Evolutionary conservation across 2,113 vertebrate species (phyloP), one percentile per base, ranked within the genome.

Genomic region (Aptenodytes patagonicus): DNA sequence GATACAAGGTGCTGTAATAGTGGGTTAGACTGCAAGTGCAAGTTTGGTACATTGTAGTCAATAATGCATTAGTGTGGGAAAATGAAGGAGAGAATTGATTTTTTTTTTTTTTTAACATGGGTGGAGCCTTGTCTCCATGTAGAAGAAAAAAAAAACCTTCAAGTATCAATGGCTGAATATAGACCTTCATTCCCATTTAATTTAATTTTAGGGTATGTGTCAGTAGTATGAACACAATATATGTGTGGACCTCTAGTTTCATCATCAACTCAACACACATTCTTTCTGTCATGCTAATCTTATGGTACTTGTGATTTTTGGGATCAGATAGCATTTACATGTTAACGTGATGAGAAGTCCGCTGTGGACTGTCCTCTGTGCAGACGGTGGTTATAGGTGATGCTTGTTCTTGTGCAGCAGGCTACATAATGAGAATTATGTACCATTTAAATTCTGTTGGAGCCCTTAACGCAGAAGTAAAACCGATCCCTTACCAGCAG

Each of bases 1-100:
- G 97, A 98, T 98, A 98, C 98, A 98, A 98, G 98, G 95, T 94
- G 95, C 98, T 92, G 95, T 98, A 98, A 98, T 99, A 98, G 95
- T 97, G 98, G 97, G 98, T 98, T 98, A 96, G 97, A 93, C 95
- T 98, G 83, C 96, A 92, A 98, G 93, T 97, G 97, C 97, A 97
- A 97, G 97, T 98, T 97, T 97, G 97, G 97, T 97, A 97, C 97
- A 89, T 92, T 97, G 92, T 97, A 96, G 93, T 98, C 98, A 97
- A 97, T 96, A 91, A 88, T 83, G 81, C 71, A 90, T 97, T 95
- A 95, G 94, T 80, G 80, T 96, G 92, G 83, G 90, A 94, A 96
- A 96, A 96, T 86, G 80, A 95, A 92, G 91, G 82, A 61, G 21
- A 32, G 62, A 83, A 86, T 92, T 93, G 76, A 90, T 92, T 31